Percentiles rank a stretch among this genome's conserved stretches.
phyloP scores from a whole-genome alignment of 1,140 invertebrate species.

The Samia ricini region DNA sequence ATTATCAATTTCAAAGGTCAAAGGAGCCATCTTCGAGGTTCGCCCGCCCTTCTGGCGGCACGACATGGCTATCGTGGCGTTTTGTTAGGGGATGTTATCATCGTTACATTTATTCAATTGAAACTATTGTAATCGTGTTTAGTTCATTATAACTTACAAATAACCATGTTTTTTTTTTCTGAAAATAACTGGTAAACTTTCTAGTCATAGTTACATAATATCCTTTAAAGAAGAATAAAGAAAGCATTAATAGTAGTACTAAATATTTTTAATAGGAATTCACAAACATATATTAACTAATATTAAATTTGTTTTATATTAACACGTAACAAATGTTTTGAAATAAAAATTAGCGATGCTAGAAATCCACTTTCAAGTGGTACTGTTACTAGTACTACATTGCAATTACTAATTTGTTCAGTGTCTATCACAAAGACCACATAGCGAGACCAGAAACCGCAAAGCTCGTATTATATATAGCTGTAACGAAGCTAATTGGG shows the following conservation, averaged over 20 bases:
- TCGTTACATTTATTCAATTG: not conserved
- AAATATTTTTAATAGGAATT: too few relatives aligned
- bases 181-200: too few relatives aligned
- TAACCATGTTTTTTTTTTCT: not conserved
- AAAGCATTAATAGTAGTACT: too few relatives aligned
- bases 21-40: not conserved
- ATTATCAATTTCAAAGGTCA: not conserved
- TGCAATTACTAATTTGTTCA: not conserved
- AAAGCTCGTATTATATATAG: not conserved
- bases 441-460: slow-evolving; percentile 7
- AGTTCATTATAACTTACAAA: not conserved
- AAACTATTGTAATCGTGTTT: not conserved
- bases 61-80: too few relatives aligned
- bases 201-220: not conserved
- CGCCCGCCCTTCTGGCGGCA: not conserved
- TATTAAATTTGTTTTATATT: too few relatives aligned
- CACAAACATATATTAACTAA: too few relatives aligned
- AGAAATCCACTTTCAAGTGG: not conserved
- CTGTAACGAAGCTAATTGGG: not conserved
- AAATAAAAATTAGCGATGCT: not conserved
- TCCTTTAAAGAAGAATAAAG: too few relatives aligned
- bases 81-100: not conserved
- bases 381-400: not conserved
- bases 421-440: slow-evolving; percentile 3
- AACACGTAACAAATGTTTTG: not conserved